Conservation (phyloP, 2,797 vertebrate species). For the Phrynocephalus guinanensis region DNA sequence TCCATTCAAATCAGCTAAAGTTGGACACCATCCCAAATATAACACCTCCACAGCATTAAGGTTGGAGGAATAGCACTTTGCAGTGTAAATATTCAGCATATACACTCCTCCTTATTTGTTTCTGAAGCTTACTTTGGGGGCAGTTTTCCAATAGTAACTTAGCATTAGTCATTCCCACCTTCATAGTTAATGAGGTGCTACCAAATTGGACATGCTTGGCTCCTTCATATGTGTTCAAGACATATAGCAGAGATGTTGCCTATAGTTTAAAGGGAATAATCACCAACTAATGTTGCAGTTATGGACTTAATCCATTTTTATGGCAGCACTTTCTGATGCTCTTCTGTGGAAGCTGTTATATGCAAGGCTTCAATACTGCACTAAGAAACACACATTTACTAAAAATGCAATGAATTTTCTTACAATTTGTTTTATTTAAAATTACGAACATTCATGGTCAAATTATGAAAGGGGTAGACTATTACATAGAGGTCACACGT, state of each 20-base stretch:
- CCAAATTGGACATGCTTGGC: neutral
- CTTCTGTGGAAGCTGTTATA: neutral
- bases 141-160: constrained; percentile 20
- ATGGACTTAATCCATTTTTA: neutral
- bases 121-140: neutral
- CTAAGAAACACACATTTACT: neutral
- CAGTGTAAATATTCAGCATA: neutral
- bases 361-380: neutral
- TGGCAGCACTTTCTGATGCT: neutral
- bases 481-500: neutral
- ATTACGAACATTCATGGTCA: neutral
- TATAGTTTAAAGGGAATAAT: neutral
- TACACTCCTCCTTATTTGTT: neutral
- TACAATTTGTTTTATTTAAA: neutral
- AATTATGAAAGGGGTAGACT: neutral
- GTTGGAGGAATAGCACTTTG: neutral
- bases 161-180: constrained; percentile 9
- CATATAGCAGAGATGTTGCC: neutral
- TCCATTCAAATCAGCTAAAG: constrained; percentile 2
- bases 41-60: neutral
- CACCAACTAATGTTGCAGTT: no score
- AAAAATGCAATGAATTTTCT: neutral
- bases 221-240: fast-evolving
- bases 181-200: constrained; percentile 3
- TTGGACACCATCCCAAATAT: neutral